Evolutionary conservation across 2,113 vertebrate species (phyloP), one percentile per base, ranked within the genome.

Genomic region (Peromyscus californicus): DNA sequence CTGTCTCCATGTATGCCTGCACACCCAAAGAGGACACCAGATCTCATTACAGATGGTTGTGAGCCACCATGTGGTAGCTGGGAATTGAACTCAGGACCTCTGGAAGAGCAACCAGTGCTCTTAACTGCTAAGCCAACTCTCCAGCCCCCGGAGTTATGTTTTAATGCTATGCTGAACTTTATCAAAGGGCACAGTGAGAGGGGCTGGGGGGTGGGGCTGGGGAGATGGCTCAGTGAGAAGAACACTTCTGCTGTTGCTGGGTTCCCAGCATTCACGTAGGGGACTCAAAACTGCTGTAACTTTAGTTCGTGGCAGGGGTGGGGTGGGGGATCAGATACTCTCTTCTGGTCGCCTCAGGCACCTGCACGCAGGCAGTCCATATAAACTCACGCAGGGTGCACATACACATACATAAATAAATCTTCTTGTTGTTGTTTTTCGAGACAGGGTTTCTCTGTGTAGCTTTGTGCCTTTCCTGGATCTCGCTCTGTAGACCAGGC

Each of bases 151-250:
- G 57, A 88, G 39, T 12, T 39, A 45, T 85, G 15, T 83, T 94
- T 75, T 70, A 91, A 85, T 29, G 39, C 16, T 69, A 69, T 33
- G 54, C 84, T 91, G 67, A 91, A 54, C 69, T 78, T 82, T 96
- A 84, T 85, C 74, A 70, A 69, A 90, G 33, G 3, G 59, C 89
- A 51, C 63, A n/a, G 45, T 45, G 61, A 91, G 36, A 90, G 54
- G 54, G 7, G 17, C 72, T 26, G 39, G 39, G 39, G 26, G 7
- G 29, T 29, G 15, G 15, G 22, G 10, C 84, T 69, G 19, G 31
- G 36, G 63, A 67, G 42, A 69, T 69, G 42, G 31, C 63, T 31
- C 42, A 63, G 82, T 39, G n/a, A 59, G 45, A 67, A 69, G 63
- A 87, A 4, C 15, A 31, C 59, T 45, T 65, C 39, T 85, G 59